phyloP scores from a whole-genome alignment of 2,888 invertebrate species.

The Caenorhabditis wallacei region DNA sequence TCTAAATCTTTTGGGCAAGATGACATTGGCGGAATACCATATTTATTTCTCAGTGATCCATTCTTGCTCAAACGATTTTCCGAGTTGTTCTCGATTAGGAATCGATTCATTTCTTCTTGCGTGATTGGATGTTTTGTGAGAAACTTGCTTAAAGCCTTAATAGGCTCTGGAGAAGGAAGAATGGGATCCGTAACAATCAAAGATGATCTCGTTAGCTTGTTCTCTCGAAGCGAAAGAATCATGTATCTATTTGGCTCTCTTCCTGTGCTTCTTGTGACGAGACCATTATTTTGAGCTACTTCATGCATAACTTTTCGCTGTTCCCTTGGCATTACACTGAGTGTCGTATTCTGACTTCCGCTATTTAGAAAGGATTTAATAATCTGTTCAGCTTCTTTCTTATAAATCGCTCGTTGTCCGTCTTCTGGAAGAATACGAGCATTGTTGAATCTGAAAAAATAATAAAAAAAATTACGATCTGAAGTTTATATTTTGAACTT shows the following conservation, averaged over 20 bases:
- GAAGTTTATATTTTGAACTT: no score
- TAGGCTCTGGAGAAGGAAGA: background rate
- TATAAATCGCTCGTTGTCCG: background rate
- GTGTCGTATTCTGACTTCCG: constrained; percentile 4
- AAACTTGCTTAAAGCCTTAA: background rate
- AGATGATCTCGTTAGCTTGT: background rate
- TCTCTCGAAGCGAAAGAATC: constrained; percentile 34
- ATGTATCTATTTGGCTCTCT: constrained; percentile 60
- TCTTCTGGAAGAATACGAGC: constrained; percentile 11
- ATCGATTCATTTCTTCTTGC: constrained; percentile 21
- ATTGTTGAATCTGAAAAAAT: constrained; percentile 21
- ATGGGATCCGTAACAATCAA: constrained; percentile 27
- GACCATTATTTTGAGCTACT: constrained; percentile 63
- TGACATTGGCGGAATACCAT: constrained; percentile 14
- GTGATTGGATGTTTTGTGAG: constrained; percentile 16
- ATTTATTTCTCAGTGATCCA: background rate
- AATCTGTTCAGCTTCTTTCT: constrained; percentile 14
- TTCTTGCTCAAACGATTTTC: background rate
- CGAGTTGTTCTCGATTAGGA: constrained; percentile 24
- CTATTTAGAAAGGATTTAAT: constrained; percentile 14
- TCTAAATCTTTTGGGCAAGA: background rate
- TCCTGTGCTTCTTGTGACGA: constrained; percentile 68
- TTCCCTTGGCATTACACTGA: constrained; percentile 58
- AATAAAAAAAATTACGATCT: background rate
- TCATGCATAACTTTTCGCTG: constrained; percentile 72